Percentiles rank a stretch among this genome's conserved stretches.
phyloP scores from a whole-genome alignment of 2,113 vertebrate genomes.

The Phaetusa simplex region DNA sequence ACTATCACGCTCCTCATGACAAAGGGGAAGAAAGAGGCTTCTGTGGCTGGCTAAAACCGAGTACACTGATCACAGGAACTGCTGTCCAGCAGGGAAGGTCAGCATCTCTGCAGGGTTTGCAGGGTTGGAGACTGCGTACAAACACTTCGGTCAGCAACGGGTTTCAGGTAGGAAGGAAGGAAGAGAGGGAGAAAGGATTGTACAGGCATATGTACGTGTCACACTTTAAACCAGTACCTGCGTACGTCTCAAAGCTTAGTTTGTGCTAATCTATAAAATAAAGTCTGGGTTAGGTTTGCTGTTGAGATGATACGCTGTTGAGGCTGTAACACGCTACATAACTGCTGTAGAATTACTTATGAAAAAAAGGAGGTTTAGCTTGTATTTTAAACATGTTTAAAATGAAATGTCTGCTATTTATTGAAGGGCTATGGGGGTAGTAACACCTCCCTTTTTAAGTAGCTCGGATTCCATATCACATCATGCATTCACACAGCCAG shows the following conservation, averaged over 20 bases:
- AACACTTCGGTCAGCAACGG: not conserved
- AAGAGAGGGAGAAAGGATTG: not conserved
- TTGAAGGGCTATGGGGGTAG: not conserved
- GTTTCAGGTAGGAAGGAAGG: not conserved
- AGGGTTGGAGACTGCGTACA: not conserved
- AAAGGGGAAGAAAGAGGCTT: not conserved
- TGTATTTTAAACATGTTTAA: not conserved
- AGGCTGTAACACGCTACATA: not conserved
- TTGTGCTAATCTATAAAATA: not conserved
- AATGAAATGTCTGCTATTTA: not conserved
- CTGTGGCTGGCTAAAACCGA: fast-evolving
- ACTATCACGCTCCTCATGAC: not conserved
- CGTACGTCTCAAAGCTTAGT: not conserved
- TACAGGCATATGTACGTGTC: not conserved
- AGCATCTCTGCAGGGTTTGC: not conserved
- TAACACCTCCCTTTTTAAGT: not conserved
- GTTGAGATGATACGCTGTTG: not conserved
- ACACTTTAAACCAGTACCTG: not conserved
- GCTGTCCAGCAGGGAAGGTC: not conserved
- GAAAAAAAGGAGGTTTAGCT: not conserved
- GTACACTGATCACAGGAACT: not conserved
- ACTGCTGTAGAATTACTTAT: not conserved
- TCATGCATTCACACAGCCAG: not conserved
- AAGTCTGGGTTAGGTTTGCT: not conserved
- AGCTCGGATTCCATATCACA: not conserved